These are phyloP conservation scores for Chrysocyon brachyurus DNA, from an alignment of 2,797 vertebrate species.

Conservation along the genomic window DNA sequence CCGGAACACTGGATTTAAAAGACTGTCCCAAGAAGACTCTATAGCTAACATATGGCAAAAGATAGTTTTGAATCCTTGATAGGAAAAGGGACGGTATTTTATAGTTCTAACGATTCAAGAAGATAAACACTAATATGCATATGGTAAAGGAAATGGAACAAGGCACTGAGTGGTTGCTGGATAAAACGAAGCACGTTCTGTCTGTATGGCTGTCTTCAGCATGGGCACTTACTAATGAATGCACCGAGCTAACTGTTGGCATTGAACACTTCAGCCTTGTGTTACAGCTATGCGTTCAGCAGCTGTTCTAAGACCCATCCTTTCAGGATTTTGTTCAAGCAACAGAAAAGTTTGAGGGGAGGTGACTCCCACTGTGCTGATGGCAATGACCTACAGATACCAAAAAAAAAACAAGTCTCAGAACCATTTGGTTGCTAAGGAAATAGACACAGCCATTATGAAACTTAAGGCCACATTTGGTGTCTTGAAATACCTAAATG, in stretches of 20 bases:
- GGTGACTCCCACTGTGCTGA: background rate
- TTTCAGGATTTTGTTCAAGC: background rate
- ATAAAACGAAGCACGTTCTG: rapidly evolving
- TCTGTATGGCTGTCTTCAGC: rapidly evolving
- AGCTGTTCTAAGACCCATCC: background rate
- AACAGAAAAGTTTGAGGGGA: no score
- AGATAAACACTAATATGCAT: background rate
- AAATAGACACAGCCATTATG: slow-evolving; percentile 1
- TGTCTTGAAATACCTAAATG: background rate
- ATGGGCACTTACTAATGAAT: rapidly evolving
- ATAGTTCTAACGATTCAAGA: background rate
- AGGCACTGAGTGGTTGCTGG: rapidly evolving
- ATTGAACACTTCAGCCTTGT: rapidly evolving
- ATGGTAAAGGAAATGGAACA: background rate
- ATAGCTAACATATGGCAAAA: background rate
- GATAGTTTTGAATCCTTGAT: background rate
- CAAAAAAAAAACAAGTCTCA: background rate
- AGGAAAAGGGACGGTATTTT: background rate
- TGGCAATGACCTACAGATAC: background rate
- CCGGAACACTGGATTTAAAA: background rate
- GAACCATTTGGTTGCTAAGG: background rate
- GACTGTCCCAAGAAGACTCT: background rate
- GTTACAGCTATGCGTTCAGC: background rate
- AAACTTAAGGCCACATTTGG: background rate
- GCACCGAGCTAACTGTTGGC: background rate